Base-by-base conservation (phyloP, 2,113 vertebrate species). In the Regulus satrapa region DNA sequence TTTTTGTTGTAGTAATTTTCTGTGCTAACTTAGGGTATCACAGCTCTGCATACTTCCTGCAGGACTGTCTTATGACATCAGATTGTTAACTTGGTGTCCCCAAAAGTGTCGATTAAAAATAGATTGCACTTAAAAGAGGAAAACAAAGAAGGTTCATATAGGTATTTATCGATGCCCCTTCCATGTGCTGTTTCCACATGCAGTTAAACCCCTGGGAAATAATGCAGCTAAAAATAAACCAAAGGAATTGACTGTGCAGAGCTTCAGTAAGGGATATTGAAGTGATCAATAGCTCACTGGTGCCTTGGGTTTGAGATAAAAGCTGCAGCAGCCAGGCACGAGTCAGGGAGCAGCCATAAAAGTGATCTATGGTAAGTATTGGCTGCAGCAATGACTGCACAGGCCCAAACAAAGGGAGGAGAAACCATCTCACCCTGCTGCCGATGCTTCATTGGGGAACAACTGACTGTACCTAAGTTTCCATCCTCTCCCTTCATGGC, bases 201-300 rank as follows among this genome's bases (percentile, higher is more conserved):
- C 89, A 73, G 26, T n/a, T 52, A 77, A 79, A 15, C 67, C 45
- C 58, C 9, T n/a, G 92, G 89, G 92, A 91, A 93, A 78, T 85
- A 46, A 49, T 31, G 55, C 45, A 26, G 16, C 92, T 88, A 81
- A 96, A 95, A 95, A 93, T 90, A 89, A 91, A 26, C 25, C 16
- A 46, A 43, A 85, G 78, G 55, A 88, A 93, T 93, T 90, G 94
- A 90, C 88, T 77, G 49, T 80, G 59, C 85, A 46, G 85, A 62
- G 66, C 66, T 69, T 73, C n/a, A 14, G 31, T 38, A 26, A 25
- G 2, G 12, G n/a, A 40, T 66, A 25, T 8, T 54, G n/a, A 18
- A 15, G 15, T 6, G 93, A 94, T 96, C 92, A 7, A 83, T 97
- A 74, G 67, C 78, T 92, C 51, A 1, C 29, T 92, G 69, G 52